A percentile compares a stretch with the other conserved stretches of the same genome.
phyloP scores from a whole-genome alignment of 2,888 invertebrate species.

The Andrena camellia region DNA sequence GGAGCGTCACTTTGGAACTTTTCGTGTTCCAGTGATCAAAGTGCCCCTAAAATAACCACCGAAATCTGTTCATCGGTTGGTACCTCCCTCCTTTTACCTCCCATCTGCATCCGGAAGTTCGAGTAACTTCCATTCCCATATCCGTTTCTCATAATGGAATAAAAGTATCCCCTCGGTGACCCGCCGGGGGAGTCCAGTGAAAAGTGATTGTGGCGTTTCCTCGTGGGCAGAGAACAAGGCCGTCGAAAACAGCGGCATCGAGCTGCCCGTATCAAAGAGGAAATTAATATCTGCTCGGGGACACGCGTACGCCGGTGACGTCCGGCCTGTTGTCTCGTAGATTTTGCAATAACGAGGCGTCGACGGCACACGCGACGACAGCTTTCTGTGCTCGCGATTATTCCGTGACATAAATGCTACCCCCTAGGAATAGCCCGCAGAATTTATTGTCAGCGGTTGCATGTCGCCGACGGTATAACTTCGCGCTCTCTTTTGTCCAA shows the following conservation, averaged over 20 bases:
- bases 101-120: neutral
- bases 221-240: neutral
- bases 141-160: neutral
- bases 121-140: neutral
- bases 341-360: conserved; percentile 16
- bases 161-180: neutral
- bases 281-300: conserved; percentile 18
- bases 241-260: conserved; percentile 2
- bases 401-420: conserved; percentile 1
- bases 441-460: conserved; percentile 20
- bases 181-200: neutral
- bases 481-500: conserved; percentile 10
- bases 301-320: conserved; percentile 8
- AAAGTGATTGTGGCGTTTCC: neutral
- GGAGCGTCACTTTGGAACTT: too few species aligned
- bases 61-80: neutral
- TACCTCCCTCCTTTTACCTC: neutral
- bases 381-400: conserved; percentile 18
- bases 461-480: conserved; percentile 15
- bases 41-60: neutral
- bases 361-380: neutral
- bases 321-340: neutral
- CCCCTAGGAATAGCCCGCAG: conserved; percentile 1
- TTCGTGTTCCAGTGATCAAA: too few species aligned
- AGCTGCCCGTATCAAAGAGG: conserved; percentile 12